Conservation (phyloP, 2,113 vertebrate genomes). For the Tonatia bakeri region DNA sequence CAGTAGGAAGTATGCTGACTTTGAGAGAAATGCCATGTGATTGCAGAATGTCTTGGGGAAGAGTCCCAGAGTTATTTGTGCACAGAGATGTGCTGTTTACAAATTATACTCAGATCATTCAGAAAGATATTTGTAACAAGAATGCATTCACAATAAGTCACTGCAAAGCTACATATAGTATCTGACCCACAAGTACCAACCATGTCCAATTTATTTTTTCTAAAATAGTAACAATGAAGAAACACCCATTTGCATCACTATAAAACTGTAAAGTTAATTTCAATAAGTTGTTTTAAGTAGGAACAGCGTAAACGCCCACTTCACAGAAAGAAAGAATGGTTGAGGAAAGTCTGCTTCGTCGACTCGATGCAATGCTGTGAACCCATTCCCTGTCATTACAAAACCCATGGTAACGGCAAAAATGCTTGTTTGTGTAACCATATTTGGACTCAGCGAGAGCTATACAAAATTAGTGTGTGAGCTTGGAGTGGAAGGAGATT, state of each 20-base stretch:
- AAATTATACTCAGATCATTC: not conserved
- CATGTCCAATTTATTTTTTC: not conserved
- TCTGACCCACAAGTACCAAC: constrained; percentile 31
- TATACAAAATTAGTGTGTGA: not conserved
- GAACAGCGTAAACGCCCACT: not conserved
- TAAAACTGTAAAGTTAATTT: constrained; percentile 35
- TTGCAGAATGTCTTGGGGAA: not conserved
- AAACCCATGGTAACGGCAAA: not conserved
- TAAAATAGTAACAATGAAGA: not conserved
- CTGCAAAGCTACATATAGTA: not conserved
- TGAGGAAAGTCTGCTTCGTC: not conserved
- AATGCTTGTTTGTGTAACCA: not conserved
- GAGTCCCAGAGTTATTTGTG: not conserved
- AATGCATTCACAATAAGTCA: not conserved
- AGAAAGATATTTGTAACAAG: not conserved
- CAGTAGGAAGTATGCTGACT: not conserved
- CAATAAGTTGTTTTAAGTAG: constrained; percentile 16
- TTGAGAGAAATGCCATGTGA: not conserved
- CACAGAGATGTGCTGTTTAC: not conserved
- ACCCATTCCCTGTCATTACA: not conserved
- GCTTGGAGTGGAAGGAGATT: constrained; percentile 8
- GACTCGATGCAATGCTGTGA: not conserved
- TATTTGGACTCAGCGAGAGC: not conserved
- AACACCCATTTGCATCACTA: not conserved
- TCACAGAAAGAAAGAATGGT: not conserved